Base-by-base conservation (phyloP, 2,888 invertebrate species). In the Xanthostigma xanthostigma region DNA sequence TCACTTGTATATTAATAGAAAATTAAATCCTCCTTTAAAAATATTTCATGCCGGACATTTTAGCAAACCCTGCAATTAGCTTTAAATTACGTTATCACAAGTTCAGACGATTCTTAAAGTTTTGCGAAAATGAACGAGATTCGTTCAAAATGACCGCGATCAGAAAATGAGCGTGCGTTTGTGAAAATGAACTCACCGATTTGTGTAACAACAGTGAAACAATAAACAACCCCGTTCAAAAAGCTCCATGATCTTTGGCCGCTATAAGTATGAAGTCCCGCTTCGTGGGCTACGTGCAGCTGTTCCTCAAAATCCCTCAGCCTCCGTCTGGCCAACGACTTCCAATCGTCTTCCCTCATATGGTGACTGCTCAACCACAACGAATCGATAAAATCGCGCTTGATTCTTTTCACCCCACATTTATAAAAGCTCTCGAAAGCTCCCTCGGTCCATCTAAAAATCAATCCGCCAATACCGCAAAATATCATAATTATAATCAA, bases 191-290 rank as follows among this genome's bases (percentile, higher is more conserved):
- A 27, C 79, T 80, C 80, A 90, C 92, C 92, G 69, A 92, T 90
- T 43, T 89, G 91, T 46, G 91, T 87, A 60, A 91, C 75, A 59
- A 92, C 78, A 55, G 90, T 89, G 68, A 91, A 71, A 63, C 87
- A 86, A 69, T 86, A 93, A 51, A 89, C 78, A 55, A 91, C 79
- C 14, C 87, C 84, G 64, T 91, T 91, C 64, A 90, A 74, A 64
- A 91, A 91, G 60, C 81, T 88, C 89, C 91, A 92, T 14, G 86
- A 81, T 61, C 79, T 79, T 61, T 84, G 83, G 2, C 89, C 90
- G 53, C 89, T 87, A 62, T 87, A 88, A 0, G 84, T 79, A 27
- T 81, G 84, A 51, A 91, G 77, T 0, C 90, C 91, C 17, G 87
- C 81, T 62, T 89, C 88, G 59, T 86, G 86, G 0, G 91, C 87